Evolutionary conservation across 2,888 invertebrate species (phyloP), one percentile per base, ranked within the genome.

Genomic region (Fabriciana adippe): DNA sequence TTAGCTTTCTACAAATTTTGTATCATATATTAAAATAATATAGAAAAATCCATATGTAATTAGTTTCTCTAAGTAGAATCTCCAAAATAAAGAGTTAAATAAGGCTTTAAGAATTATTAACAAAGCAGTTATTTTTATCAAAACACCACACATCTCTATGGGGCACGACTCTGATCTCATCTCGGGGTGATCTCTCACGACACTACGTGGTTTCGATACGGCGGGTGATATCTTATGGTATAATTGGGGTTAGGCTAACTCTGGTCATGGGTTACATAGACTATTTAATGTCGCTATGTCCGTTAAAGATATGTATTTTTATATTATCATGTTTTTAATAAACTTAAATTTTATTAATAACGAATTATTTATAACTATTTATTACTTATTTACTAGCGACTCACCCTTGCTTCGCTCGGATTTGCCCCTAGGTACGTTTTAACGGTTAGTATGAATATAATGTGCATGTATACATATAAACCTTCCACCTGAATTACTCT

Each of bases 121-220:
- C 50, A 51, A 53, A 53, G 61, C 61, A 61, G 61, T 61, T 50
- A 55, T 61, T 55, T 55, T 67, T 70, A 70, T 70, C 70, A 70
- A 50, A 65, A 50, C 64, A 57, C 71, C 71, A 64, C 62, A 63
- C 64, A 71, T 71, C 71, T 71, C 68, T 51, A 68, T 69, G 71
- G 65, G 62, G 61, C 71, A 71, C 69, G 71, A 71, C 65, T 55
- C 16, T 67, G 71, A 71, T 71, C 61, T 51, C 69, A 71, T 71
- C 71, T 63, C 65, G 59, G 71, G 72, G 67, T 62, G 70, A 71
- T 72, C 71, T 63, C 70, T 73, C 78, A 78, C 77, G 78, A 68
- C 69, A n/a, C 26, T 78, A 85, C 88, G 88, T 87, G 88, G 70
- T 60, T 45, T 54, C 69, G 88, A 88, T 88, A 72, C 64, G 74